A percentile compares a stretch with the other conserved stretches of the same genome.
phyloP scores from a whole-genome alignment of 2,888 invertebrate genomes.

The Endomychus coccineus region DNA sequence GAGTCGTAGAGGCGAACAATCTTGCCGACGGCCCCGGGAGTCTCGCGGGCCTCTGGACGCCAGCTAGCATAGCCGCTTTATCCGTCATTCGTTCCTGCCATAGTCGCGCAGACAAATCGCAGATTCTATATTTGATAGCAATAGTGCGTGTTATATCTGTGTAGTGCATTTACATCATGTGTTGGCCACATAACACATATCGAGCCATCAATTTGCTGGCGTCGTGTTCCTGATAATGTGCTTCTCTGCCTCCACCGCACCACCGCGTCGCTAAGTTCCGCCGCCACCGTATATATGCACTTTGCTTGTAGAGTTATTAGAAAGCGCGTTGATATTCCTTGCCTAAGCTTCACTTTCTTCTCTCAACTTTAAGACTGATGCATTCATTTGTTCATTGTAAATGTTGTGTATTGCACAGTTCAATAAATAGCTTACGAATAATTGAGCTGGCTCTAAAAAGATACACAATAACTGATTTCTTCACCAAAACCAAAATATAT shows the following conservation, averaged over 20 bases:
- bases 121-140: slow-evolving; percentile 41
- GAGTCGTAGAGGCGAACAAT: slow-evolving; percentile 19
- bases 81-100: slow-evolving; percentile 46
- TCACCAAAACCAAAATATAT: no score
- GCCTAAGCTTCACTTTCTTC: slow-evolving; percentile 9
- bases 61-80: slow-evolving; percentile 42
- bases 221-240: slow-evolving; percentile 41
- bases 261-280: slow-evolving; percentile 8
- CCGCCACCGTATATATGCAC: no score
- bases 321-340: slow-evolving; percentile 8
- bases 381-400: slow-evolving; percentile 29
- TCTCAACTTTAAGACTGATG: slow-evolving; percentile 42
- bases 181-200: slow-evolving; percentile 30
- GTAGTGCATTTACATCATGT: slow-evolving; percentile 31
- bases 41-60: slow-evolving; percentile 29
- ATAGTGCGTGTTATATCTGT: slow-evolving; percentile 37
- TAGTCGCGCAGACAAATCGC: slow-evolving; percentile 34
- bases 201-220: slow-evolving; percentile 24
- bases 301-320: no score
- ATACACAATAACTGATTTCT: no score
- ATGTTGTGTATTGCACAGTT: slow-evolving; percentile 1
- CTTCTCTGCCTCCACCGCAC: slow-evolving; percentile 33
- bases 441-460: no score
- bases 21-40: slow-evolving; percentile 21
- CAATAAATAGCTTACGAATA: no score